Evolutionary conservation across 2,797 vertebrate genomes (phyloP).

Genomic region (Pseudomugil gertrudae): DNA sequence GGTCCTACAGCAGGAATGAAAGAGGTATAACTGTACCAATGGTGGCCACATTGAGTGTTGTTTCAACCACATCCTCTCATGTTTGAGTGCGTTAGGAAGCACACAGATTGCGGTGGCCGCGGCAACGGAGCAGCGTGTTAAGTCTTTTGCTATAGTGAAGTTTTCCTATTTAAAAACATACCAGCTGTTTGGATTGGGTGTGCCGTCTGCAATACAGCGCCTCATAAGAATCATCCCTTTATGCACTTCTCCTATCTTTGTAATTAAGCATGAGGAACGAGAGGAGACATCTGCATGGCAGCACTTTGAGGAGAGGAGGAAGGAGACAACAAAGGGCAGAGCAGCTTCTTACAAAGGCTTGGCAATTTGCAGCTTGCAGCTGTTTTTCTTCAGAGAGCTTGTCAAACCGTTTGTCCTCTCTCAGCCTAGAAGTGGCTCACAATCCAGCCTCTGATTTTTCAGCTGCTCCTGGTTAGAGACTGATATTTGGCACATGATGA

Average conservation of each 20-base stretch:
- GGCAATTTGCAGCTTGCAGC: constrained; percentile 72
- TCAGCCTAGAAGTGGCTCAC: constrained; percentile 43
- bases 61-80: constrained; percentile 25
- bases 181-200: constrained; percentile 30
- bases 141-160: constrained; percentile 38
- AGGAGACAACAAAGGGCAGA: constrained; percentile 68
- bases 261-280: constrained; percentile 67
- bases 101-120: constrained; percentile 16
- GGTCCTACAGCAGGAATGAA: constrained; percentile 28
- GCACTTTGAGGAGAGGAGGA: constrained; percentile 60
- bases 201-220: constrained; percentile 30
- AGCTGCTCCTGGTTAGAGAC: constrained; percentile 34
- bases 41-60: constrained; percentile 56
- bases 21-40: constrained; percentile 18
- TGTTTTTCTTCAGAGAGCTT: constrained; percentile 65
- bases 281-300: constrained; percentile 71
- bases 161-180: constrained; percentile 45
- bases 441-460: constrained; percentile 41
- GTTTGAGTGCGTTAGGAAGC: constrained; percentile 19
- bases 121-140: constrained; percentile 10
- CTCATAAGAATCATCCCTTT: constrained; percentile 48
- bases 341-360: constrained; percentile 58
- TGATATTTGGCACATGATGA: constrained; percentile 32
- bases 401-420: constrained; percentile 42
- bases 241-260: constrained; percentile 49